Percentiles rank a stretch among this genome's conserved stretches.
Evolutionary conservation across 2,797 vertebrate species (phyloP).

Genomic region (Prionace glauca): DNA sequence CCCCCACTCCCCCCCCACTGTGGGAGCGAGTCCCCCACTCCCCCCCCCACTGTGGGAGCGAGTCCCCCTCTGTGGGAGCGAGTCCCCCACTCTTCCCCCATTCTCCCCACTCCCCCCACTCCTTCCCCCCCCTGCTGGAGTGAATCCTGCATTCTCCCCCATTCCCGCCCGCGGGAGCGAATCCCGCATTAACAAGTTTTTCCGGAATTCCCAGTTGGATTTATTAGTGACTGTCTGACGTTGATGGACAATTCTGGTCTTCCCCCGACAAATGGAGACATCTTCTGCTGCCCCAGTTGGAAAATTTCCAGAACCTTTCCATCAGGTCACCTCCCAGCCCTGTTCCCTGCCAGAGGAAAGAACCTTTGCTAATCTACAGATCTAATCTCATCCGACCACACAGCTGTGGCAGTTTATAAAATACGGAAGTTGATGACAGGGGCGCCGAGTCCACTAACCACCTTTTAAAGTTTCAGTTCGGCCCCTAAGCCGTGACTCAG

Average conservation of each 20-base stretch:
- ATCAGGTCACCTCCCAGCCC: neutral
- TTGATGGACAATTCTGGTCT: neutral
- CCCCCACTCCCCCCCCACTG: no score
- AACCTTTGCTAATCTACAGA: no score
- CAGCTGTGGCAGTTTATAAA: neutral
- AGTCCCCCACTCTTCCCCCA: no score
- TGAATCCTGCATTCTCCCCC: neutral
- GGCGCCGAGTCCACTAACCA: no score
- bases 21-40: no score
- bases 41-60: no score
- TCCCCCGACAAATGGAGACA: neutral
- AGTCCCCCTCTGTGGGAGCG: no score
- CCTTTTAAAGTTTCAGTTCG: neutral
- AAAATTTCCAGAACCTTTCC: neutral
- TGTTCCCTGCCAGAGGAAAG: neutral
- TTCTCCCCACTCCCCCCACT: no score
- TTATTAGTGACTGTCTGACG: neutral
- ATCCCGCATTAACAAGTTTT: neutral
- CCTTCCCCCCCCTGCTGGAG: neutral
- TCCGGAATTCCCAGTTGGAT: neutral
- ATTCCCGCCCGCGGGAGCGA: no score
- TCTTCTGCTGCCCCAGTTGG: no score
- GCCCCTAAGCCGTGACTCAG: neutral
- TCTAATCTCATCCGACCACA: no score
- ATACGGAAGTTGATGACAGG: neutral